phyloP scores from a whole-genome alignment of 1,140 invertebrate species.

The Oppia nitens region DNA sequence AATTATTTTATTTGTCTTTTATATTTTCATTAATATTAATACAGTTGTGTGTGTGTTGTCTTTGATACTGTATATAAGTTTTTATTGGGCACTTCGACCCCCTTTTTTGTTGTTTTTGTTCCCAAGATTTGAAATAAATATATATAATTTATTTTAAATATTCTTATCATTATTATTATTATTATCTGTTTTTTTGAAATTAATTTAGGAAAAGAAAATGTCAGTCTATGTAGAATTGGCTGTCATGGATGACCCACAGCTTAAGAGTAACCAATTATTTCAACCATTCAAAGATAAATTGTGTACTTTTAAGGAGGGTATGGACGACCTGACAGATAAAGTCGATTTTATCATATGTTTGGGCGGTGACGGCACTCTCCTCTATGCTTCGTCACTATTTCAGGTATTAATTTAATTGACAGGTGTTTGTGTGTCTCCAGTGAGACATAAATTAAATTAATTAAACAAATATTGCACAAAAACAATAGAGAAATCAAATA shows the following conservation, averaged over 20 bases:
- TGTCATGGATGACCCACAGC: conserved; percentile 59
- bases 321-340: conserved; percentile 54
- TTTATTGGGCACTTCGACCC: too few species aligned
- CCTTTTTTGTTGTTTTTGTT: too few species aligned
- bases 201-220: conserved; percentile 71
- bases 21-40: too few species aligned
- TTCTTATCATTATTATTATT: too few species aligned
- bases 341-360: conserved; percentile 93
- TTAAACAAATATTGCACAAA: not conserved
- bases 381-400: conserved; percentile 86
- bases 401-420: conserved; percentile 31
- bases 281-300: conserved; percentile 55
- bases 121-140: too few species aligned
- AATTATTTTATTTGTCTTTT: conserved; percentile 1
- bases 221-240: conserved; percentile 80
- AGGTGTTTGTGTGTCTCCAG: not conserved
- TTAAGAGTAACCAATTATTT: conserved; percentile 51
- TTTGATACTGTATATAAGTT: too few species aligned
- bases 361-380: conserved; percentile 84
- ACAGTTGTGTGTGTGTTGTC: too few species aligned
- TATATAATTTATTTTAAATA: too few species aligned
- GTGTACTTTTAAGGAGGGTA: conserved; percentile 74
- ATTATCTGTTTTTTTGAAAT: too few species aligned
- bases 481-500: too few species aligned
- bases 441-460: not conserved